phyloP scores from a whole-genome alignment of 37 sponge, comb jelly and placozoan genomes.

The Cliona cf. orientalis region DNA sequence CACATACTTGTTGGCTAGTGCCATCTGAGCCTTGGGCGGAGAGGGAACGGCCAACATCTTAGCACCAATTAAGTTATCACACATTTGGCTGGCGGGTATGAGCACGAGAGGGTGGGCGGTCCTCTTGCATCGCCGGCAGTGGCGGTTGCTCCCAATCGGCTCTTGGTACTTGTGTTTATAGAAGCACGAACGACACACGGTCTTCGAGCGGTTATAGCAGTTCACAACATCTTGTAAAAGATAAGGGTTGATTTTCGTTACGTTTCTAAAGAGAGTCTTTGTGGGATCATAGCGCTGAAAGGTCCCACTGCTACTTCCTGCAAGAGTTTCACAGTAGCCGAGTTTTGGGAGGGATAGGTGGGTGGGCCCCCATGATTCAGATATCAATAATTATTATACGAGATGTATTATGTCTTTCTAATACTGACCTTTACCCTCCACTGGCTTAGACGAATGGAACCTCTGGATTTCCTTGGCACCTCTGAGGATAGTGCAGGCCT shows the following conservation, averaged over 20 bases:
- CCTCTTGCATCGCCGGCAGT: conserved; percentile 40
- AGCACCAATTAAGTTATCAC: conserved; percentile 28
- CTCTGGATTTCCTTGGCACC: neutral
- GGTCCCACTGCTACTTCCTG: neutral
- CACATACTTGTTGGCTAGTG: conserved; percentile 21
- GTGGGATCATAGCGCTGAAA: conserved; percentile 10
- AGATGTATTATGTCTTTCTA: neutral
- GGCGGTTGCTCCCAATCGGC: neutral
- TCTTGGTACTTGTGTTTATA: neutral
- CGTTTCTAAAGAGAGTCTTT: conserved; percentile 21
- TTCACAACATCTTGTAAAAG: conserved; percentile 52
- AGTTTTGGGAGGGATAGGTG: neutral
- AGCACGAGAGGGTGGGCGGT: conserved; percentile 18
- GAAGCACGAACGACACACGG: conserved; percentile 46
- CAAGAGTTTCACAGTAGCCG: neutral
- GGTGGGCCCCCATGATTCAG: neutral
- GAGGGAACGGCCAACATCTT: conserved; percentile 24
- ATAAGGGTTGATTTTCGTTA: conserved; percentile 34
- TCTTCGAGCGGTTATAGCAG: conserved; percentile 36
- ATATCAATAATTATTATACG: neutral
- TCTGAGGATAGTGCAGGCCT: neutral
- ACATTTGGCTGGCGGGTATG: conserved; percentile 55
- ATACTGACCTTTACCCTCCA: neutral
- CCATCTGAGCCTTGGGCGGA: conserved; percentile 27
- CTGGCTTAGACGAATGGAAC: neutral